These are phyloP conservation scores for Cossypha heuglini DNA, from an alignment of 2,797 vertebrate species.

Conservation along the genomic window DNA sequence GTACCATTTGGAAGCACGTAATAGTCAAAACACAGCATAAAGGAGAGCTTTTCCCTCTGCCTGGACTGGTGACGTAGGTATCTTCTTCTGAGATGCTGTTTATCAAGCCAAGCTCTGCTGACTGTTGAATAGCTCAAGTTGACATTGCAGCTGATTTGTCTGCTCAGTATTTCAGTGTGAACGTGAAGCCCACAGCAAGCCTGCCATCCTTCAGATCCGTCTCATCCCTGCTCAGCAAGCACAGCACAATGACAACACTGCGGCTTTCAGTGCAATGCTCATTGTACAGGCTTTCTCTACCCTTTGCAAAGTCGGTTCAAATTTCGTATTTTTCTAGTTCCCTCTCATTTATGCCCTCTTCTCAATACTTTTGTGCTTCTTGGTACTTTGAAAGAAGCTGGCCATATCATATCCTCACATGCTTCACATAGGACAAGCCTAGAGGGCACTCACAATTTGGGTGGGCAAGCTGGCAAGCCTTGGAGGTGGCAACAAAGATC, in stretches of 20 bases:
- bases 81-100: background rate
- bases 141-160: background rate
- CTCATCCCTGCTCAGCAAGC: constrained; percentile 18
- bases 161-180: background rate
- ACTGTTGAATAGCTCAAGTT: background rate
- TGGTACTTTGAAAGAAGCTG: background rate
- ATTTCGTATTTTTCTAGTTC: background rate
- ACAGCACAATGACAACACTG: background rate
- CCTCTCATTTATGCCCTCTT: background rate
- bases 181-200: background rate
- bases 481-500: background rate
- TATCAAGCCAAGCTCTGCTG: constrained; percentile 22
- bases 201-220: background rate
- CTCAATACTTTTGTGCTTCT: background rate
- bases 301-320: background rate
- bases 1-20: constrained; percentile 22
- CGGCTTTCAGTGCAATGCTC: background rate
- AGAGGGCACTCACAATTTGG: background rate
- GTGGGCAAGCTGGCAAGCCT: background rate
- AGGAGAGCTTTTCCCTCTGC: constrained; percentile 34
- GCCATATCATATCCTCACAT: background rate
- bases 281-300: background rate
- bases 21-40: constrained; percentile 54
- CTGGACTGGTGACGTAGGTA: background rate
- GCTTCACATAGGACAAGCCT: background rate